Evolutionary conservation across 2,888 invertebrate species (phyloP).

Genomic region (Metopia argyrocephala): DNA sequence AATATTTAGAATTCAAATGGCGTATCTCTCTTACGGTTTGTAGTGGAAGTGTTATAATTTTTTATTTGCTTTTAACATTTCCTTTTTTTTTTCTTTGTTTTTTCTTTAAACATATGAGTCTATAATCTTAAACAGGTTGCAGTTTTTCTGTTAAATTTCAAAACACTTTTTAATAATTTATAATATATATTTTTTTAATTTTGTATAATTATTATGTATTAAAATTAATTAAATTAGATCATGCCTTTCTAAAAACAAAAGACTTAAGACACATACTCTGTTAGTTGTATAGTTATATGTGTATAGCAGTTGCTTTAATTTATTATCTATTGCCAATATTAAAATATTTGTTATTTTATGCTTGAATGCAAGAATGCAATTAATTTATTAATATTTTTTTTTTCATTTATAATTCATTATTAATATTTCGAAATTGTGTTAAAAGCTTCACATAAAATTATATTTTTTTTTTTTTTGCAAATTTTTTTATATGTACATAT

Average conservation of each 20-base stretch:
- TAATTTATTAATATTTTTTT: conserved; percentile 34
- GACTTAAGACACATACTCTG: conserved; percentile 22
- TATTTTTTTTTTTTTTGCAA: not conserved
- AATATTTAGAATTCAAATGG: too few species aligned
- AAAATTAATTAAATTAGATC: conserved; percentile 45
- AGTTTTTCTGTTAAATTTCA: not conserved
- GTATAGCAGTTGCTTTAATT: not conserved
- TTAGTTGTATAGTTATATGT: not conserved
- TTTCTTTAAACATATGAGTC: too few species aligned
- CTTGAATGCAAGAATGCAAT: conserved; percentile 57
- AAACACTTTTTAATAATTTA: conserved; percentile 5
- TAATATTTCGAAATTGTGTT: conserved; percentile 21
- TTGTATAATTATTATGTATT: conserved; percentile 8
- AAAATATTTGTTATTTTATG: conserved; percentile 45
- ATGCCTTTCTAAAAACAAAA: conserved; percentile 53
- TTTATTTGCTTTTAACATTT: not conserved
- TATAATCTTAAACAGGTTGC: not conserved
- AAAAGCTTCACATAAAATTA: conserved; percentile 43
- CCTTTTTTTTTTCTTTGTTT: not conserved
- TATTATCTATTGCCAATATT: conserved; percentile 28
- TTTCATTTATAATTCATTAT: conserved; percentile 9
- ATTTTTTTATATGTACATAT: conserved; percentile 20
- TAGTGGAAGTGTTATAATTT: too few species aligned
- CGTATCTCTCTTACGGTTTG: too few species aligned
- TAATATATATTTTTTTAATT: not conserved